A percentile compares a stretch with the other conserved stretches of the same genome.
phyloP scores from a whole-genome alignment of 1,140 invertebrate genomes.

The Sitophilus oryzae region DNA sequence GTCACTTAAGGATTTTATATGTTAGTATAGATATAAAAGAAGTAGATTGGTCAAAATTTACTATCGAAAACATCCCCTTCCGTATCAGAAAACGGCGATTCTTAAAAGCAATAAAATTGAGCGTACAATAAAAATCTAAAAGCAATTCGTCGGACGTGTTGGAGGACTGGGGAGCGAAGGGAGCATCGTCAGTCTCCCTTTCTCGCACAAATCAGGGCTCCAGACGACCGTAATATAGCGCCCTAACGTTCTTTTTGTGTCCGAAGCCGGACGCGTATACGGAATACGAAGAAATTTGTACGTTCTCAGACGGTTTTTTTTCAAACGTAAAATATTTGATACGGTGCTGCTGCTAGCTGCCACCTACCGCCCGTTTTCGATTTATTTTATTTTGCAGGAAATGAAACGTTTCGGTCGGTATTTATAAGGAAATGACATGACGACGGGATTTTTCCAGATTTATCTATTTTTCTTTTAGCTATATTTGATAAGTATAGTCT shows the following conservation, averaged over 20 bases:
- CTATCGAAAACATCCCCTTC: not conserved
- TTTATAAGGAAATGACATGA: too few species aligned
- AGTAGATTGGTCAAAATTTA: constrained; percentile 6
- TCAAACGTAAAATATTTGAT: not conserved
- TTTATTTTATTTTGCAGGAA: too few species aligned
- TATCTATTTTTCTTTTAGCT: too few species aligned
- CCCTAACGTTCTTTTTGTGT: constrained; percentile 7
- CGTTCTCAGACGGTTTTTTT: not conserved
- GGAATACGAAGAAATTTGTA: not conserved
- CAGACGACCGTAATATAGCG: constrained; percentile 24
- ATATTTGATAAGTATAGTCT: too few species aligned
- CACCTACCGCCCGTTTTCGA: too few species aligned
- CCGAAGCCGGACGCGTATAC: not conserved
- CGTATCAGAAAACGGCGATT: too few species aligned
- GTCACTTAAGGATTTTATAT: too few species aligned
- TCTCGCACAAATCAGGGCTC: constrained; percentile 22
- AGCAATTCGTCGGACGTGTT: constrained; percentile 17
- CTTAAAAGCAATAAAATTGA: constrained; percentile 26
- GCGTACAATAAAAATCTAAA: constrained; percentile 27
- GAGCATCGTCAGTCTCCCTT: constrained; percentile 4
- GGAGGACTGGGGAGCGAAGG: too few species aligned
- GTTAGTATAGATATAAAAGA: too few species aligned
- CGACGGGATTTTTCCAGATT: too few species aligned
- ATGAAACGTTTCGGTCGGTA: too few species aligned
- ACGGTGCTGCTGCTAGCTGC: not conserved